Conservation (phyloP, 1,140 invertebrate species). For the Diploscapter pachys region DNA sequence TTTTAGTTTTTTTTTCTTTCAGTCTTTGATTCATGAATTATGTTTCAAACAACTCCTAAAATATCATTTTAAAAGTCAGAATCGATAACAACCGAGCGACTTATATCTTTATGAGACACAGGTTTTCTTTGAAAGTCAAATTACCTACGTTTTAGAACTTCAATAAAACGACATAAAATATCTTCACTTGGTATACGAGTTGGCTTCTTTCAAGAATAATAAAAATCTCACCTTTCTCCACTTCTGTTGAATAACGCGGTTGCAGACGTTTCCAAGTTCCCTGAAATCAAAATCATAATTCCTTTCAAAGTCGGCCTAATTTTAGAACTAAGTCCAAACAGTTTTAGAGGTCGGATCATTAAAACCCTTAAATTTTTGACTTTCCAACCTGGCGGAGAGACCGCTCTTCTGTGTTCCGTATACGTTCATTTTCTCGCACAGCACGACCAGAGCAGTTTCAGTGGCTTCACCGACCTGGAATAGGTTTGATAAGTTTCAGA, state of each 20-base stretch:
- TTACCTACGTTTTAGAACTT: too few relatives aligned
- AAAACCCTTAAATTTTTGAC: too few relatives aligned
- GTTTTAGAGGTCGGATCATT: too few relatives aligned
- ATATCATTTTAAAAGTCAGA: not conserved
- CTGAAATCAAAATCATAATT: not conserved
- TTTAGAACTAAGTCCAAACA: too few relatives aligned
- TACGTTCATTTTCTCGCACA: slow-evolving; percentile 97
- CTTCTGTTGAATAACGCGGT: slow-evolving; percentile 88
- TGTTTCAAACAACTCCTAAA: not conserved
- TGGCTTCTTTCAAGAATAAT: too few relatives aligned
- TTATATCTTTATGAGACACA: too few relatives aligned
- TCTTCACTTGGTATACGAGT: too few relatives aligned
- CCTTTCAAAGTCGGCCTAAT: too few relatives aligned
- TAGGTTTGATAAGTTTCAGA: too few relatives aligned
- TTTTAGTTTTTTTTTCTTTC: not conserved
- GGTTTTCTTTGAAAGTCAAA: not conserved
- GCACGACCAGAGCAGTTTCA: slow-evolving; percentile 94
- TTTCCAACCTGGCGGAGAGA: slow-evolving; percentile 72
- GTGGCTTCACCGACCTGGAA: slow-evolving; percentile 89
- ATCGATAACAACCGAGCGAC: not conserved
- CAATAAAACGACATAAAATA: too few relatives aligned
- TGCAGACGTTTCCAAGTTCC: slow-evolving; percentile 82
- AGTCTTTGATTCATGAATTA: not conserved
- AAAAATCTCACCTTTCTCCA: slow-evolving; percentile 75
- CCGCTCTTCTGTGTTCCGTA: slow-evolving; percentile 79